A percentile compares a stretch with the other conserved stretches of the same genome.
Conservation (phyloP, 2,113 vertebrate genomes). For the Ovis aries region ARS-UI_Ramb_v3.0 NC_056059.1:71916001-71916500, state of each 20-base stretch:
- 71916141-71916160: not conserved
- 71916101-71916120: slow-evolving; percentile 28
- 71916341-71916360: not conserved
- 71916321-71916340: not conserved
- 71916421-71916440: not conserved
- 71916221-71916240: not conserved
- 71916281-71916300: not conserved
- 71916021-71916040: slow-evolving; percentile 9
- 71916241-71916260: not conserved
- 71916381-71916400: not conserved
- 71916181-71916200: not conserved
- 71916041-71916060: slow-evolving; percentile 35
- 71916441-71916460: not conserved
- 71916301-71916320: not conserved
- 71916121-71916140: not conserved
- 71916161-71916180: not conserved
- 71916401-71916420: not conserved
- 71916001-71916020: slow-evolving; percentile 37
- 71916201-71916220: not conserved
- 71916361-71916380: not conserved
- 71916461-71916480: not conserved
- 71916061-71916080: not conserved
- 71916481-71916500: not conserved
- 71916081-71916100: not conserved
- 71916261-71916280: not conserved